phyloP scores from a whole-genome alignment of 2,888 invertebrate species.

The Cistogaster globosa region DNA sequence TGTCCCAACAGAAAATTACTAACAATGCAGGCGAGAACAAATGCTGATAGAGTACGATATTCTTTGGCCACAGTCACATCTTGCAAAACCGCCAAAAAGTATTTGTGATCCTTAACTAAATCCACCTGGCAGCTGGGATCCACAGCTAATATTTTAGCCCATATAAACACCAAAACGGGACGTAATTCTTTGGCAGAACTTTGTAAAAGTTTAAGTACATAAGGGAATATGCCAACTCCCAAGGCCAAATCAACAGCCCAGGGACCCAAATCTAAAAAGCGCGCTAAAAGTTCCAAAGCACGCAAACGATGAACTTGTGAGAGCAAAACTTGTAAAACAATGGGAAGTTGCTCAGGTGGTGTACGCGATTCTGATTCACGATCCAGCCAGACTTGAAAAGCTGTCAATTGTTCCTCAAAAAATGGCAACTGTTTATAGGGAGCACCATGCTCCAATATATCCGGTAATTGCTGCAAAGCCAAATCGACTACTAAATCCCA shows the following conservation, averaged over 20 bases:
- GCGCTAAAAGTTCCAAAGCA: conserved; percentile 96
- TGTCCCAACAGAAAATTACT: conserved; percentile 94
- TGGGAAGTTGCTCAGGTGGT: conserved; percentile 98
- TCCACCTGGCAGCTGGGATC: conserved; percentile 98
- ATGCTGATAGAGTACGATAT: conserved; percentile 96
- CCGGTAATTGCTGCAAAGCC: conserved; percentile 94
- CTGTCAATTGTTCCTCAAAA: conserved; percentile 98
- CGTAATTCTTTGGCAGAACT: conserved; percentile 96
- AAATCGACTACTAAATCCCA: conserved; percentile 99
- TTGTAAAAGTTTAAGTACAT: conserved; percentile 97
- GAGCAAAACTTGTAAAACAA: conserved; percentile 95
- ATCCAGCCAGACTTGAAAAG: conserved; percentile 90
- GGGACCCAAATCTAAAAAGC: conserved; percentile 96
- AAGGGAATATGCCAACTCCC: conserved; percentile 99
- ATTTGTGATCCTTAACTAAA: conserved; percentile 97
- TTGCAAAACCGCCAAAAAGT: conserved; percentile 95
- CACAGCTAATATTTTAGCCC: conserved; percentile 99
- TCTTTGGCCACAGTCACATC: conserved; percentile 93
- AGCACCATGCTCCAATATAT: conserved; percentile 86
- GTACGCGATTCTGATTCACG: conserved; percentile 87
- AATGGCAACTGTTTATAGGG: conserved; percentile 91
- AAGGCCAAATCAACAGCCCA: conserved; percentile 98
- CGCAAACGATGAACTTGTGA: conserved; percentile 92
- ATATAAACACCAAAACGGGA: conserved; percentile 97
- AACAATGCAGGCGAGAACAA: conserved; percentile 96